phyloP scores from a whole-genome alignment of 2,888 invertebrate genomes.

The Teleiodes luculella region DNA sequence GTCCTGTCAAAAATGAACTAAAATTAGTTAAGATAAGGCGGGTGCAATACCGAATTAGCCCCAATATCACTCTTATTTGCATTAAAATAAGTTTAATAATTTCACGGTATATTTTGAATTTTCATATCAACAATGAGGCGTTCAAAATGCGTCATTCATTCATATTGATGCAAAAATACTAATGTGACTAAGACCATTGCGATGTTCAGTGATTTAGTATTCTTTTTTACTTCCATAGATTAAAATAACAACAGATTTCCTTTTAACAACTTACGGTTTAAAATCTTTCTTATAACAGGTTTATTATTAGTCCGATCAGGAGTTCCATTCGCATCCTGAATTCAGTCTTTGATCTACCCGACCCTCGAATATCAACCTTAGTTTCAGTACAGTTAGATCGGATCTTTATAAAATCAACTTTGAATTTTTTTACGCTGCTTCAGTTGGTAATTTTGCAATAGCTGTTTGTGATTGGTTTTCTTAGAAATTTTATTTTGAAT shows the following conservation, averaged over 20 bases:
- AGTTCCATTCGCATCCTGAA: conserved; percentile 76
- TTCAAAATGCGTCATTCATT: too few species aligned
- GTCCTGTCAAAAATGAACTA: too few species aligned
- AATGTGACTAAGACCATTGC: too few species aligned
- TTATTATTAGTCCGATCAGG: conserved; percentile 77
- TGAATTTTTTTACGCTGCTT: background rate
- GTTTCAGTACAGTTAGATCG: conserved; percentile 28
- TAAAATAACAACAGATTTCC: conserved; percentile 66
- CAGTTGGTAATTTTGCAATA: conserved; percentile 1
- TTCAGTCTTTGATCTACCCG: conserved; percentile 66
- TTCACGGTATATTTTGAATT: too few species aligned
- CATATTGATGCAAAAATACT: background rate
- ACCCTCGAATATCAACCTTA: conserved; percentile 35
- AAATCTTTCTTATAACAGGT: conserved; percentile 64
- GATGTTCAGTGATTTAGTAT: too few species aligned
- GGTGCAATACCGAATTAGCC: too few species aligned
- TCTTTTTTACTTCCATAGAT: conserved; percentile 59
- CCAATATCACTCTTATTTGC: too few species aligned
- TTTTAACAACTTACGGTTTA: conserved; percentile 72
- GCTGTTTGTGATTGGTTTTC: conserved; percentile 3
- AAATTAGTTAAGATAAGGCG: too few species aligned
- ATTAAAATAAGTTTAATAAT: too few species aligned
- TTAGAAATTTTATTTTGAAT: conserved; percentile 6
- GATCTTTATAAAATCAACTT: conserved; percentile 24
- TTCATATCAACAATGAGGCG: too few species aligned